Percentiles rank a stretch among this genome's conserved stretches.
Conservation (phyloP, 2,888 invertebrate genomes). For the Auanema freiburgensis region DNA sequence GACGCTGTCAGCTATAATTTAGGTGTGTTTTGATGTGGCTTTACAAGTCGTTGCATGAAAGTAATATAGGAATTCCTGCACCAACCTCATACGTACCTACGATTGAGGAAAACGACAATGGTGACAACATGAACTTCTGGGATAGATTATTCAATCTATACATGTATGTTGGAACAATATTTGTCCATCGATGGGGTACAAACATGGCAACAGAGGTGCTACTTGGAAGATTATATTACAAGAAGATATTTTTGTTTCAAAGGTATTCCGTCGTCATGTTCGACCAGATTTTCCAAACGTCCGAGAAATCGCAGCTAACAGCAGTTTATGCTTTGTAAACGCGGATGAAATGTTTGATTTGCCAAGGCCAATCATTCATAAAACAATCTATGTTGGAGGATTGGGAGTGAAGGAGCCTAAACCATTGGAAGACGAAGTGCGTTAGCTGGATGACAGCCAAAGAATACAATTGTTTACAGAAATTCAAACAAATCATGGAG, state of each 20-base stretch:
- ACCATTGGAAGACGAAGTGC: constrained; percentile 30
- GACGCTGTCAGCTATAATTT: constrained; percentile 53
- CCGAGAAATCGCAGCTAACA: constrained; percentile 47
- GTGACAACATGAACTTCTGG: constrained; percentile 52
- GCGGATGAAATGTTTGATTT: constrained; percentile 44
- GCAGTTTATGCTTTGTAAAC: constrained; percentile 40
- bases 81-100: constrained; percentile 54
- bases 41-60: not conserved
- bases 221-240: not conserved
- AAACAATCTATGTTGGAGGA: constrained; percentile 40
- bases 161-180: constrained; percentile 47
- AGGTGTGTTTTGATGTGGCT: constrained; percentile 20
- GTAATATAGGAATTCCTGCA: constrained; percentile 46
- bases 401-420: constrained; percentile 33
- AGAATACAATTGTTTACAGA: constrained; percentile 19
- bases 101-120: constrained; percentile 50
- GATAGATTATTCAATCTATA: constrained; percentile 49
- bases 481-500: constrained; percentile 34
- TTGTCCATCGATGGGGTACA: constrained; percentile 43
- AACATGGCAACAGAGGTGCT: constrained; percentile 35
- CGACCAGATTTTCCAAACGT: constrained; percentile 49
- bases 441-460: not conserved
- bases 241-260: constrained; percentile 3
- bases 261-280: constrained; percentile 39
- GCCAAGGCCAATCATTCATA: constrained; percentile 39